These are phyloP conservation scores for Watsonalla cultraria DNA, from an alignment of 2,888 invertebrate genomes.

Conservation along the genomic window DNA sequence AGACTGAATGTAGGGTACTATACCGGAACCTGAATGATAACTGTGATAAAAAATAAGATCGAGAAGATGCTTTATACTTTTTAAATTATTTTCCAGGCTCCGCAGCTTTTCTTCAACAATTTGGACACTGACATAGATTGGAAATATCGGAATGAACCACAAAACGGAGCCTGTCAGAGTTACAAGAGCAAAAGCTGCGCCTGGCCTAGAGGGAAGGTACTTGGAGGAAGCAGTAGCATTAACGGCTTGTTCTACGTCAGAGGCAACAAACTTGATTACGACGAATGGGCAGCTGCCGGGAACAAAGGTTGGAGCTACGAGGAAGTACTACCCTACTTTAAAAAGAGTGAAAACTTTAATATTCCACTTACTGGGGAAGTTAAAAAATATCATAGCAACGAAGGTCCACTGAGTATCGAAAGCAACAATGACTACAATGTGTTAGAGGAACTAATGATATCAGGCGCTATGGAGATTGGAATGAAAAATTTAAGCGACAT, in stretches of 20 bases:
- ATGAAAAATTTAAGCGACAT: constrained; percentile 45
- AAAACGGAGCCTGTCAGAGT: constrained; percentile 56
- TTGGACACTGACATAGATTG: constrained; percentile 66
- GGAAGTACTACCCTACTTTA: constrained; percentile 69
- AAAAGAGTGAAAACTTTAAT: constrained; percentile 67
- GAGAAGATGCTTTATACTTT: constrained; percentile 50
- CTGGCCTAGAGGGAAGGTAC: constrained; percentile 81
- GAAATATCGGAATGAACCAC: constrained; percentile 73
- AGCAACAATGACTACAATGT: constrained; percentile 26
- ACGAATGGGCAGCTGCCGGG: constrained; percentile 74
- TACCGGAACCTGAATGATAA: too few relatives aligned
- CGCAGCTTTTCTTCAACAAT: constrained; percentile 43
- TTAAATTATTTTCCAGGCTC: constrained; percentile 30
- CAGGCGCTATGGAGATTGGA: constrained; percentile 66
- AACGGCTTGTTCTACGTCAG: constrained; percentile 80
- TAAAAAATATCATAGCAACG: constrained; percentile 45
- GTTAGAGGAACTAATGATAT: constrained; percentile 42
- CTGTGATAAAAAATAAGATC: too few relatives aligned
- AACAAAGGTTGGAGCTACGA: constrained; percentile 79
- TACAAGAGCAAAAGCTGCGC: constrained; percentile 51
- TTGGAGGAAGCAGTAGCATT: constrained; percentile 79
- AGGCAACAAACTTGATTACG: constrained; percentile 73
- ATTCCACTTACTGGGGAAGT: constrained; percentile 22
- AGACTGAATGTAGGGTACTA: too few relatives aligned
- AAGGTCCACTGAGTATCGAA: constrained; percentile 60